phyloP scores from a whole-genome alignment of 1,140 invertebrate species.

The Colletes gigas region DNA sequence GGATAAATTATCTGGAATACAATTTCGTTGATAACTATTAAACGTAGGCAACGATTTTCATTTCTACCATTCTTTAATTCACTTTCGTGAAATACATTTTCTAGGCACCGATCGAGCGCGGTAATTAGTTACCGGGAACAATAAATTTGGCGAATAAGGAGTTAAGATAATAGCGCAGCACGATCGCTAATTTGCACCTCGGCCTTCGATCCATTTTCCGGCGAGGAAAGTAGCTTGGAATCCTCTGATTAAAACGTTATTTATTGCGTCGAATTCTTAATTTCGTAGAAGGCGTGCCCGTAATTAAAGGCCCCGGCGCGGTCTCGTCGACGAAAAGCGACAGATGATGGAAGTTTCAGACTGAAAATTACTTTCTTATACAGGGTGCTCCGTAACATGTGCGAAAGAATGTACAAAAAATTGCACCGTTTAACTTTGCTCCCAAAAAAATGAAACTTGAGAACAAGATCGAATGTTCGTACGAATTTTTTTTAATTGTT shows the following conservation, averaged over 20 bases:
- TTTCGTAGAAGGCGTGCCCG: slow-evolving; percentile 53
- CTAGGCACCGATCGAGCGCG: slow-evolving; percentile 31
- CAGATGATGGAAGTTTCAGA: slow-evolving; percentile 38
- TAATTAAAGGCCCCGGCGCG: slow-evolving; percentile 63
- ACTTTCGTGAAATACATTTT: slow-evolving; percentile 36
- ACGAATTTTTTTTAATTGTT: too few species aligned
- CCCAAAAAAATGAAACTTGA: too few species aligned
- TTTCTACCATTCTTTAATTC: slow-evolving; percentile 22
- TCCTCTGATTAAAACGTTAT: slow-evolving; percentile 72
- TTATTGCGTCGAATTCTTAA: slow-evolving; percentile 71
- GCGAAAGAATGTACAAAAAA: too few species aligned
- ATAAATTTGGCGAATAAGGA: slow-evolving; percentile 60
- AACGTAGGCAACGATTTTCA: too few species aligned
- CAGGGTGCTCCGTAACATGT: too few species aligned
- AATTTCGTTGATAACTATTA: too few species aligned
- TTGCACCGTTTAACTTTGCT: too few species aligned
- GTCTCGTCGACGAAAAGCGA: slow-evolving; percentile 13
- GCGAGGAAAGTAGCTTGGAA: slow-evolving; percentile 49
- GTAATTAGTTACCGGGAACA: slow-evolving; percentile 55
- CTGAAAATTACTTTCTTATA: slow-evolving; percentile 18
- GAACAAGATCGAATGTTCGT: too few species aligned
- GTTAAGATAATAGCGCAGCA: slow-evolving; percentile 63
- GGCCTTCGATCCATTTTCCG: slow-evolving; percentile 16
- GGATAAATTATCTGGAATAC: too few species aligned
- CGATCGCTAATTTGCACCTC: slow-evolving; percentile 64